These are phyloP conservation scores for Tanaodytes sp. DNA, from an alignment of 2,888 invertebrate genomes.

Conservation along the genomic window DNA sequence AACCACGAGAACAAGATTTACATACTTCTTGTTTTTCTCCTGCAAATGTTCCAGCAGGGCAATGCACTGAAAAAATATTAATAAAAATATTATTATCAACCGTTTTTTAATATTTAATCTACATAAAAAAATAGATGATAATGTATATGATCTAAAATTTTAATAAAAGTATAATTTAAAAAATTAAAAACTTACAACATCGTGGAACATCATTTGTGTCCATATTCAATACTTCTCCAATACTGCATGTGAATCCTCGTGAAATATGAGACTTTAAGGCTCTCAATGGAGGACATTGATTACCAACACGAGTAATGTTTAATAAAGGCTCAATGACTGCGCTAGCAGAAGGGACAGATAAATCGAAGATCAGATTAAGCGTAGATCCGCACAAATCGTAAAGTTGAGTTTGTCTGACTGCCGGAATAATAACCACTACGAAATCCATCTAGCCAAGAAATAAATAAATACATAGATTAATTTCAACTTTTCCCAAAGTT, in stretches of 20 bases:
- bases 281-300: slow-evolving; percentile 92
- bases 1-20: slow-evolving; percentile 91
- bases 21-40: slow-evolving; percentile 92
- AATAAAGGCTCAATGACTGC: slow-evolving; percentile 90
- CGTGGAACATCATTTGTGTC: slow-evolving; percentile 92
- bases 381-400: slow-evolving; percentile 97
- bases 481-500: too few species aligned
- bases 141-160: too few species aligned
- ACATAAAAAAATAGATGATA: background rate
- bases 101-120: background rate
- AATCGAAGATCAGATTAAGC: slow-evolving; percentile 91
- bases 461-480: too few species aligned
- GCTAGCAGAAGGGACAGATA: slow-evolving; percentile 93
- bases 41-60: slow-evolving; percentile 96
- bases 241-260: slow-evolving; percentile 93
- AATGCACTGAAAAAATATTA: slow-evolving; percentile 84
- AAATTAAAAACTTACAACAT: too few species aligned
- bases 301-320: slow-evolving; percentile 91
- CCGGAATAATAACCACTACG: slow-evolving; percentile 88
- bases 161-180: too few species aligned
- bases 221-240: slow-evolving; percentile 95
- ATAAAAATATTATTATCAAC: background rate
- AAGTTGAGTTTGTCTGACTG: slow-evolving; percentile 89
- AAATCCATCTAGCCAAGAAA: slow-evolving; percentile 93
- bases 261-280: slow-evolving; percentile 88